Evolutionary conservation across 2,113 vertebrate genomes (phyloP), one percentile per base, ranked within the genome.

Genomic region (Chitala chitala): DNA sequence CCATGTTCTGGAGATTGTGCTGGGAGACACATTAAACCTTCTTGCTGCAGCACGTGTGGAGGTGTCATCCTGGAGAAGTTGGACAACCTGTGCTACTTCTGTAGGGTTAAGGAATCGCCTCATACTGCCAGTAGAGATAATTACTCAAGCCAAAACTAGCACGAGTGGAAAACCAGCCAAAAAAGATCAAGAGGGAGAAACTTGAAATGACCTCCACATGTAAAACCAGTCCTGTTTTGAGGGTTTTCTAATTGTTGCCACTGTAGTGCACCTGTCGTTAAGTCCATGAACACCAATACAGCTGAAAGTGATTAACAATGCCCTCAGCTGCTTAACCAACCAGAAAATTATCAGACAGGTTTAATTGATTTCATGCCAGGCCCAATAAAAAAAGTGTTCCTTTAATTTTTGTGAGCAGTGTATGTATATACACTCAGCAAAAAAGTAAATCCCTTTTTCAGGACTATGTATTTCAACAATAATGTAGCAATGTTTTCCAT

Each of bases 391-490:
- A n/a, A n/a, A n/a, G n/a, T n/a, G n/a, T n/a, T n/a, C n/a, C n/a
- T n/a, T n/a, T n/a, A n/a, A n/a, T n/a, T n/a, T n/a, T n/a, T n/a
- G n/a, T n/a, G n/a, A n/a, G n/a, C n/a, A n/a, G n/a, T 46, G 12
- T 46, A 46, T 46, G 12, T 46, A 61, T 22, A 61, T 61, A 61
- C 12, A 61, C 58, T 61, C 58, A 61, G 58, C 58, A 61, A 61
- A 61, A 61, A 61, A 61, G 31, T 7, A 36, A 24, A 20, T 54
- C 51, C 51, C 51, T 54, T 54, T 54, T 54, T 54, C 51, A 54
- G 51, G 51, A 54, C 51, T 54, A 8, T 61, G 58, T 61, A 61
- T 61, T 61, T 61, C 58, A 61, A 61, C 65, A 69, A 66, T 66
- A 66, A 66, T 44, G 40, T 66, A 59, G 31, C 56, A 59, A 59